Percentiles rank a stretch among this genome's conserved stretches.
phyloP scores from a whole-genome alignment of 2,888 invertebrate genomes.

The Ochropleura leucogaster region DNA sequence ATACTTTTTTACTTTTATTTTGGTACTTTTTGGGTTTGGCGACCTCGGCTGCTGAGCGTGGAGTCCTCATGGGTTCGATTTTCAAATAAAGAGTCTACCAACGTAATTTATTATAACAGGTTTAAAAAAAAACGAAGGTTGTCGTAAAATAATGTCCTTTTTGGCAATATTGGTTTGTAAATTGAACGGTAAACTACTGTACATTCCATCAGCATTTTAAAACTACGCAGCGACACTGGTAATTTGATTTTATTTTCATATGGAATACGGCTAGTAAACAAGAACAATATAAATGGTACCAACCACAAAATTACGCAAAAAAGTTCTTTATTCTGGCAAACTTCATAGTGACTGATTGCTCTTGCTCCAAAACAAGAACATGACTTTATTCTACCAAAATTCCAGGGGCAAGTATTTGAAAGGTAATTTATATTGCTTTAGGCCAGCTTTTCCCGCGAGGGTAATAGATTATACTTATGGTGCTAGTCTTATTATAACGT shows the following conservation, averaged over 20 bases:
- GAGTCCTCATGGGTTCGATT: conserved; percentile 27
- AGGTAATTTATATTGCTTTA: conserved; percentile 67
- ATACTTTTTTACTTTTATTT: conserved; percentile 3
- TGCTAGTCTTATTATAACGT: conserved; percentile 59
- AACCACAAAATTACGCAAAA: conserved; percentile 22
- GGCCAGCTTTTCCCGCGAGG: conserved; percentile 60
- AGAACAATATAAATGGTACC: conserved; percentile 3
- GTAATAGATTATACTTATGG: conserved; percentile 66
- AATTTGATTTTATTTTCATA: neutral
- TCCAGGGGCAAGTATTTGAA: conserved; percentile 61
- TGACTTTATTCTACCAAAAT: conserved; percentile 62
- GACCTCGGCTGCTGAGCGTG: neutral
- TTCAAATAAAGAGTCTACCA: neutral
- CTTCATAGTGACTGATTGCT: conserved; percentile 57
- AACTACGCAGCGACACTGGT: no score
- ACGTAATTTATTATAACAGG: neutral
- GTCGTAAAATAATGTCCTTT: neutral
- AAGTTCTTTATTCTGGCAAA: conserved; percentile 11
- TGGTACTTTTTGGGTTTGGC: conserved; percentile 11
- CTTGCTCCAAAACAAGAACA: conserved; percentile 53
- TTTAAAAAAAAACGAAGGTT: neutral
- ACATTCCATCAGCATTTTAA: neutral
- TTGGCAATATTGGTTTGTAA: neutral
- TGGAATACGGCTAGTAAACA: neutral
- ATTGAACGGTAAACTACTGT: neutral